phyloP scores from a whole-genome alignment of 2,113 vertebrate genomes.

The Baryphthengus martii region DNA sequence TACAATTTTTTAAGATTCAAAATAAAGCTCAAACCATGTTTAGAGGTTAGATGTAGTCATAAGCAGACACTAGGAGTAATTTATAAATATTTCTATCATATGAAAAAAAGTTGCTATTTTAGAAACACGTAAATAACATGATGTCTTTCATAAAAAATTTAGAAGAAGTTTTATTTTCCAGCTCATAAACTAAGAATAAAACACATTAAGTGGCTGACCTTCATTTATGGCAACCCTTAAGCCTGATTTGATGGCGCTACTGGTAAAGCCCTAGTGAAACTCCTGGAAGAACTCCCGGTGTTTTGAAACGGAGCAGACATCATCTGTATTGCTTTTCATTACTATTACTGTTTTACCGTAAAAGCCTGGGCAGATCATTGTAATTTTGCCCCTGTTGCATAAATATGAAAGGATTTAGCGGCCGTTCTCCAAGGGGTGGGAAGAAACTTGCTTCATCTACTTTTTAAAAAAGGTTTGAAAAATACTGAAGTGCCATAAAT shows the following conservation, averaged over 20 bases:
- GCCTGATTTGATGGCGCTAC: not conserved
- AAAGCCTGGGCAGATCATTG: not conserved
- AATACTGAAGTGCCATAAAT: not conserved
- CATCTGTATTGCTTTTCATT: not conserved
- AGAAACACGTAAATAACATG: not conserved
- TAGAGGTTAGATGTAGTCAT: not conserved
- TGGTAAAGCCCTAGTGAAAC: not conserved
- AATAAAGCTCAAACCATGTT: not conserved
- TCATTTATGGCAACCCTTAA: not conserved
- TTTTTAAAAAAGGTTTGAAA: not conserved
- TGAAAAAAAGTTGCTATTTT: constrained; percentile 1
- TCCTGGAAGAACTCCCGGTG: not conserved
- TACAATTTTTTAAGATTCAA: not conserved
- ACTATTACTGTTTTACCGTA: not conserved
- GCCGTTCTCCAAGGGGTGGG: not conserved
- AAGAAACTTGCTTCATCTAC: not conserved
- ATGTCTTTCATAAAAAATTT: not conserved
- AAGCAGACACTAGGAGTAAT: not conserved
- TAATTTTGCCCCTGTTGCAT: not conserved
- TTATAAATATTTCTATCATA: not conserved
- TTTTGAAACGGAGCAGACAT: not conserved
- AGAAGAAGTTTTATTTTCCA: constrained; percentile 1
- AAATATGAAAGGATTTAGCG: not conserved
- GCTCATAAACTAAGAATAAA: constrained; percentile 29
- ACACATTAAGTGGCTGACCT: not conserved